Evolutionary conservation across 2,888 invertebrate species (phyloP).

Genomic region (Machimus atricapillus): DNA sequence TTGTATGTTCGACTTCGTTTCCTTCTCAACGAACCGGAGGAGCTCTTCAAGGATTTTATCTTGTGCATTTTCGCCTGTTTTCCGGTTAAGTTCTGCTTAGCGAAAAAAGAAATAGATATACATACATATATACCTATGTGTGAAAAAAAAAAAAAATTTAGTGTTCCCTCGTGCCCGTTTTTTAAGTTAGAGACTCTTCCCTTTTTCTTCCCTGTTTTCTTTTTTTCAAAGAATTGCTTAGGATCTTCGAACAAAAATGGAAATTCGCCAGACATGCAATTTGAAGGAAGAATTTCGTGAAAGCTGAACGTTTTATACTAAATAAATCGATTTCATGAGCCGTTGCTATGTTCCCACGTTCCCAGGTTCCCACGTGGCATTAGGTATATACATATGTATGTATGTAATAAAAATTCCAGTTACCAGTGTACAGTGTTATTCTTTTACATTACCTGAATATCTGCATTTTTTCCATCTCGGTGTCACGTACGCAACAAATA

Average conservation of each 20-base stretch:
- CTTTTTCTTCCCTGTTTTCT: not conserved
- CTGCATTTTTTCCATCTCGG: not conserved
- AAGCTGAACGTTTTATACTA: not conserved
- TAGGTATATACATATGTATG: not conserved
- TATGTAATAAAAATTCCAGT: not conserved
- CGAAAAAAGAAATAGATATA: not conserved
- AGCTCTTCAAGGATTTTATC: not conserved
- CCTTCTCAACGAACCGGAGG: not conserved
- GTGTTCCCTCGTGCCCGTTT: not conserved
- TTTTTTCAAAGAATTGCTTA: not conserved
- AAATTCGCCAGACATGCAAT: not conserved
- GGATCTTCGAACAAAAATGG: not conserved
- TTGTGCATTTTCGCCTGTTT: not conserved
- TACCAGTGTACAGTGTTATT: not conserved
- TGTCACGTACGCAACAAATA: not conserved
- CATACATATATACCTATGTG: too few relatives aligned
- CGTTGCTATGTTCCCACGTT: not conserved
- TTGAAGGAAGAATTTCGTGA: not conserved
- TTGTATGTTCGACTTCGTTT: not conserved
- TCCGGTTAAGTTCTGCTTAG: not conserved
- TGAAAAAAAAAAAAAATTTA: not conserved
- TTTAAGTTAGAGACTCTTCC: not conserved
- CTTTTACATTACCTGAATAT: not conserved
- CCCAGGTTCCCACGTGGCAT: too few relatives aligned
- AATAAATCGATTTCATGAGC: not conserved